Evolutionary conservation across 1,140 invertebrate species (phyloP), one percentile per base, ranked within the genome.

Genomic region (Ostrea edulis): DNA sequence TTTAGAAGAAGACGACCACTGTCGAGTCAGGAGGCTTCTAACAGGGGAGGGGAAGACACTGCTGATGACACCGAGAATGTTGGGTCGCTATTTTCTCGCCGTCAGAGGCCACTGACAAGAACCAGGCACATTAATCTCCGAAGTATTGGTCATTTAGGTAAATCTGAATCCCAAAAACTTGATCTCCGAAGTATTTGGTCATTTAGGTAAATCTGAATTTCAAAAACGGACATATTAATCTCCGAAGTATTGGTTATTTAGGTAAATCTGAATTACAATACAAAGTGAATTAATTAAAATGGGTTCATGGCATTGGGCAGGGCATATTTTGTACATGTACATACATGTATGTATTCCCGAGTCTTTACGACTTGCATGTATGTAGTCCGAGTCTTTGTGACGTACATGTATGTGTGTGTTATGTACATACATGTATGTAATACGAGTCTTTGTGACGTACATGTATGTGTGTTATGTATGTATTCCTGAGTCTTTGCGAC

Each of bases 181-280:
- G 92, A 94, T 86, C 93, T 94, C 14, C 90, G 93, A 29, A 94
- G 91, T 71, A 93, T 93, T n/a, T 77, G 88, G 93, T 7, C 90
- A 88, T n/a, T 20, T n/a, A 62, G 17, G 55, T 62, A 62, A 4
- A 58, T 4, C 54, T 55, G 54, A 14, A 55, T 55, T 0, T 14
- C 17, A 55, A 55, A 55, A 58, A 54, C 25, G 82, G 93, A 82
- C 93, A 93, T 88, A 87, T 93, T 35, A 92, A 94, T 86, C 93
- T 94, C 20, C 90, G 93, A 29, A 94, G 91, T 71, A 93, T 93
- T 77, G 88, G 93, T 7, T 90, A 88, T 83, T 81, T 87, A 82
- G 89, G 91, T 93, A 89, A 11, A 55, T 55, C 54, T 55, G 54
- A 12, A 55, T 55, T 0, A 58, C 4, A 58, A 58, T 17, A 58